Conservation (phyloP, 2,797 vertebrate genomes). For the Serranus cabrilla region DNA sequence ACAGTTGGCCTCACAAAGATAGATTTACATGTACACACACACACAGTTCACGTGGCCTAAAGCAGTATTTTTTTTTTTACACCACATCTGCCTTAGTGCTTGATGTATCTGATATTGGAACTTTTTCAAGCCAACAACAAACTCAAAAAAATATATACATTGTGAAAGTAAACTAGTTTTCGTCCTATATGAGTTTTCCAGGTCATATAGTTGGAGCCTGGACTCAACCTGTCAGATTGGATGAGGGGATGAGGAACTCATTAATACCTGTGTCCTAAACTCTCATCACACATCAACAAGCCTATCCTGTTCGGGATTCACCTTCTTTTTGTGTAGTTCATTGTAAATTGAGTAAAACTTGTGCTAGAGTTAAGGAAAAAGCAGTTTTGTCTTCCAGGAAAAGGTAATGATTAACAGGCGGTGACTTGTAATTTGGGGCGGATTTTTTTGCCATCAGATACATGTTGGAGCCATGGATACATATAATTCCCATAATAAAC, state of each 20-base stretch:
- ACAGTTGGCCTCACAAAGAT: no score
- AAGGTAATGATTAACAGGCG: slow-evolving; percentile 7
- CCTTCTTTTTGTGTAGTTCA: background rate
- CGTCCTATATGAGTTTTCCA: background rate
- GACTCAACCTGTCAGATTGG: background rate
- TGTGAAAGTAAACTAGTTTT: background rate
- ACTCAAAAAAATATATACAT: background rate
- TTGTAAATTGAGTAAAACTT: background rate
- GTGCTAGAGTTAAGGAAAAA: background rate
- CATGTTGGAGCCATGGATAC: background rate
- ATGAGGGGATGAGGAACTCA: background rate
- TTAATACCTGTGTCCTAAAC: background rate
- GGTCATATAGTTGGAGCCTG: no score
- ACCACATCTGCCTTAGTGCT: background rate
- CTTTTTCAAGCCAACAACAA: background rate
- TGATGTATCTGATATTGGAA: background rate
- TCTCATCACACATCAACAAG: background rate
- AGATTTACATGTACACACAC: background rate
- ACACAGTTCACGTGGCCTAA: background rate
- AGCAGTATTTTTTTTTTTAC: background rate
- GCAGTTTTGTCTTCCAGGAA: slow-evolving; percentile 8
- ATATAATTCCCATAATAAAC: no score
- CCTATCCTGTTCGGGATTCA: background rate
- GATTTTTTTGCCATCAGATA: background rate
- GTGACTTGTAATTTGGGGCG: no score